Evolutionary conservation across 2,888 invertebrate species (phyloP).

Genomic region (Patella caerulea): DNA sequence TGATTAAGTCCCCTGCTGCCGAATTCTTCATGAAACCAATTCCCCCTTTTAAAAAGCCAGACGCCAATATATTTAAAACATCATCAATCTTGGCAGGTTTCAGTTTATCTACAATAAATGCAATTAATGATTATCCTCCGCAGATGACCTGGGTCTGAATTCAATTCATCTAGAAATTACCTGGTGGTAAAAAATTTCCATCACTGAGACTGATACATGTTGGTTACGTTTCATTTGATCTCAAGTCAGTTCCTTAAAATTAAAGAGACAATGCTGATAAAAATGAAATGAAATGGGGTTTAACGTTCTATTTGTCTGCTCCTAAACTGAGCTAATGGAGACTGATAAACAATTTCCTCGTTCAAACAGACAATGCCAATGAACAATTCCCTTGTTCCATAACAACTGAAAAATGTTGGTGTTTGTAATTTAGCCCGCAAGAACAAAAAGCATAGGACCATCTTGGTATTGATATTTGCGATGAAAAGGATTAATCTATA

Average conservation of each 20-base stretch:
- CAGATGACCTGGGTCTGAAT: not conserved
- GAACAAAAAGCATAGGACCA: too few relatives aligned
- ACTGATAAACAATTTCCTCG: too few relatives aligned
- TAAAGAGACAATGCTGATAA: not conserved
- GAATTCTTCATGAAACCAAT: conserved; percentile 85
- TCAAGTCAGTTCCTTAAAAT: conserved; percentile 8
- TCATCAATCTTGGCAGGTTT: conserved; percentile 78
- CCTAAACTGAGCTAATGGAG: too few relatives aligned
- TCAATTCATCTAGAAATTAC: not conserved
- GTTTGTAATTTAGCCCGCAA: too few relatives aligned
- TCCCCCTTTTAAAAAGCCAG: conserved; percentile 94
- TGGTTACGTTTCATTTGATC: not conserved
- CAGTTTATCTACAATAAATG: conserved; percentile 49
- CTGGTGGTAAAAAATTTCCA: not conserved
- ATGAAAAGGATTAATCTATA: too few relatives aligned
- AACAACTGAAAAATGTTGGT: too few relatives aligned
- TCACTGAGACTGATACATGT: not conserved
- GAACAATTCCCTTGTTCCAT: too few relatives aligned
- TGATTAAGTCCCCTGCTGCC: conserved; percentile 93
- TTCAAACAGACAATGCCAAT: too few relatives aligned
- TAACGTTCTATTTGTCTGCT: too few relatives aligned
- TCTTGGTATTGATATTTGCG: too few relatives aligned
- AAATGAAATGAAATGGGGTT: too few relatives aligned
- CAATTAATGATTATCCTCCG: not conserved
- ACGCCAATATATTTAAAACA: conserved; percentile 89